Evolutionary conservation across 2,888 invertebrate genomes (phyloP).

Genomic region (Cosmia pyralina): DNA sequence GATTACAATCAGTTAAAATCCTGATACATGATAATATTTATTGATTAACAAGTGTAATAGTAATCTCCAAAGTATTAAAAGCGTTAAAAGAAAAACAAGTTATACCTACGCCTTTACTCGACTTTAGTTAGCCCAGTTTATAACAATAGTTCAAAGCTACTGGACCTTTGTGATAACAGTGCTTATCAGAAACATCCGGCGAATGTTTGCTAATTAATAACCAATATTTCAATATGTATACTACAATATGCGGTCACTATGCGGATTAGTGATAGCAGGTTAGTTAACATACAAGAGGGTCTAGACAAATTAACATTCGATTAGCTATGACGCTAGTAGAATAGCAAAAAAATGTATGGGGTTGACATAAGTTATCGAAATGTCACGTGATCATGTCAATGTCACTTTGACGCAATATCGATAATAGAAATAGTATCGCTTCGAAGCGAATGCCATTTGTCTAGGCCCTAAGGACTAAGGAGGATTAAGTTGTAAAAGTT

Average conservation of each 20-base stretch:
- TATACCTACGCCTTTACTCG: background rate
- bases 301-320: too few species aligned
- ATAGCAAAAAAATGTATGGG: too few species aligned
- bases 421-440: too few species aligned
- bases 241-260: background rate
- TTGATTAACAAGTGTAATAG: constrained; percentile 10
- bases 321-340: too few species aligned
- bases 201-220: constrained; percentile 51
- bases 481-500: constrained; percentile 28
- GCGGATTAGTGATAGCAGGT: constrained; percentile 13
- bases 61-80: background rate
- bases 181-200: constrained; percentile 44
- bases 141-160: constrained; percentile 47
- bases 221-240: constrained; percentile 27
- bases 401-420: too few species aligned
- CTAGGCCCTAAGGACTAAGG: too few species aligned
- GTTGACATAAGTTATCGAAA: too few species aligned
- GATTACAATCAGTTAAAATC: constrained; percentile 18
- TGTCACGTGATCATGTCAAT: too few species aligned
- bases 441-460: too few species aligned
- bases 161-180: constrained; percentile 48
- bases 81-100: constrained; percentile 1
- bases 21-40: constrained; percentile 11
- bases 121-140: constrained; percentile 45
- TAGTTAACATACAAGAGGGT: too few species aligned